A percentile compares a stretch with the other conserved stretches of the same genome.
Conservation (phyloP, 2,113 vertebrate species). For the Laticauda laticaudata region DNA sequence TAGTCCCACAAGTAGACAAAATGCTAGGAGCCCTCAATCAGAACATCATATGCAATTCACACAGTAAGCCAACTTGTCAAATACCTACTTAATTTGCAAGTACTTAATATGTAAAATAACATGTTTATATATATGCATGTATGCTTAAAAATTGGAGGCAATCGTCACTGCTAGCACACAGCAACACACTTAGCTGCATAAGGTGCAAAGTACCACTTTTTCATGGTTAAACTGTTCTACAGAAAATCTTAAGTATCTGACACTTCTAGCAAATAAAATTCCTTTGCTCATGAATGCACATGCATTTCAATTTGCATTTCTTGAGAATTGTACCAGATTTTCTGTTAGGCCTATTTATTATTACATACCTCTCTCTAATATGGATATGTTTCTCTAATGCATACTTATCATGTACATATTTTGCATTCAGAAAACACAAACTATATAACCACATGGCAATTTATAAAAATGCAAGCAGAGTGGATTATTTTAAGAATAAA, state of each 20-base stretch:
- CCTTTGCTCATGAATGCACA: accelerated
- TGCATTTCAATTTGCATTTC: background rate
- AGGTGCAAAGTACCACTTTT: background rate
- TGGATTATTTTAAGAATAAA: background rate
- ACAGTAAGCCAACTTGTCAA: background rate
- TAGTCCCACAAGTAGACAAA: background rate
- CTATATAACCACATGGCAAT: background rate
- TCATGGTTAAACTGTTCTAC: background rate
- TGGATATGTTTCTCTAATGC: background rate
- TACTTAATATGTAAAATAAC: background rate
- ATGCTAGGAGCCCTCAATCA: background rate
- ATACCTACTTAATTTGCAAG: background rate
- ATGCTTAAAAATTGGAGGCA: background rate
- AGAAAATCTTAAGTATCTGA: background rate
- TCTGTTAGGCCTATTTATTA: background rate
- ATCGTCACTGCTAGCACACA: background rate
- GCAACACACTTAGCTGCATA: background rate
- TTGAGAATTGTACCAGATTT: background rate
- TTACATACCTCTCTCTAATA: background rate
- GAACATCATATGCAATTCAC: background rate
- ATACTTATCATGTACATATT: background rate
- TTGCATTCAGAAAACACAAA: background rate
- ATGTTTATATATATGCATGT: background rate
- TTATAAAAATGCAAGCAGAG: background rate
- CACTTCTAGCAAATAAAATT: background rate